Conservation (phyloP, 2,797 vertebrate species). For the Psittacula derbiana region DNA sequence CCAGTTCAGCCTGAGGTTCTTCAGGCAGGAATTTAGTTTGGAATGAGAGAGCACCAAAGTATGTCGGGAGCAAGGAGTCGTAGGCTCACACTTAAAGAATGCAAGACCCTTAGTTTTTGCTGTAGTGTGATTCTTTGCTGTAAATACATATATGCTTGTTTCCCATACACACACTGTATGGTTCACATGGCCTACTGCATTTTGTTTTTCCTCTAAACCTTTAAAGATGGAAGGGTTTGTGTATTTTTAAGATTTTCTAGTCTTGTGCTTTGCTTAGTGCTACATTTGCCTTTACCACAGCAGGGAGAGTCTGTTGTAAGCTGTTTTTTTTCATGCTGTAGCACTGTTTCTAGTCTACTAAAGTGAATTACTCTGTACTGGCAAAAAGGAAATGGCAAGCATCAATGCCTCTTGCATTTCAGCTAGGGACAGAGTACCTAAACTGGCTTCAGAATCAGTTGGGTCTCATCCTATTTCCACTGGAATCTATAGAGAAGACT, state of each 20-base stretch:
- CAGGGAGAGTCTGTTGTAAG: slow-evolving; percentile 12
- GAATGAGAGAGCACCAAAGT: background rate
- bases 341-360: slow-evolving; percentile 13
- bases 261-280: slow-evolving; percentile 7
- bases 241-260: slow-evolving; percentile 41
- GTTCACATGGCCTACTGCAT: background rate
- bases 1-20: background rate
- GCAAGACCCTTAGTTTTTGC: background rate
- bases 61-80: background rate
- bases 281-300: slow-evolving; percentile 30
- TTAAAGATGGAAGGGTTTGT: background rate
- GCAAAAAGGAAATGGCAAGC: background rate
- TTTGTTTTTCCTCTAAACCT: slow-evolving; percentile 23
- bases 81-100: background rate
- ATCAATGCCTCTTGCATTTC: background rate
- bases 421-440: background rate
- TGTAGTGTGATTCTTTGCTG: slow-evolving; percentile 36
- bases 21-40: background rate
- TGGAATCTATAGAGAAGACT: background rate
- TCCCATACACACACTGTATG: background rate
- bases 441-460: background rate
- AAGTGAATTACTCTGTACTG: background rate
- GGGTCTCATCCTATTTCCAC: background rate
- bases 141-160: slow-evolving; percentile 55
- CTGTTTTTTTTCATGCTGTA: background rate